Base-by-base conservation (phyloP, 2,888 invertebrate species). In the Cataglyphis rosenhaueri region DNA sequence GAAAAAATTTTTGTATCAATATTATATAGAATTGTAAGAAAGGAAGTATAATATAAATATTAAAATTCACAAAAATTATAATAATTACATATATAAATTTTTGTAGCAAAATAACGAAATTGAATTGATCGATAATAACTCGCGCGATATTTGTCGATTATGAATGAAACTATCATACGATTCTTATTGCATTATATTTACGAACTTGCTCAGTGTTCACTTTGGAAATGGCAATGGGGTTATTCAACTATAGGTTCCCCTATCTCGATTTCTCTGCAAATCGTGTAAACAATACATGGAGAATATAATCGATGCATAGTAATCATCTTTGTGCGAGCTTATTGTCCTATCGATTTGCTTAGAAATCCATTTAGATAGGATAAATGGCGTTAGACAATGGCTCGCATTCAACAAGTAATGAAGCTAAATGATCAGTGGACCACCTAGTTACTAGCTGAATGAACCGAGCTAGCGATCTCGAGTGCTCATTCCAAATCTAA, bases 371-470 rank as follows among this genome's bases (percentile, higher is more conserved):
- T 91, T 91, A 91, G 88, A 10, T 85, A 86, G 88, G 83, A 82
- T 89, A 89, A 91, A 85, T 88, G 85, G 82, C 85, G 85, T 85
- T 85, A 86, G 88, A 91, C 89, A 91, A 91, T 91, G 84, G 87
- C n/a, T 85, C 68, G 84, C 88, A 90, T 91, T 91, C 91, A 91
- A 91, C 91, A 91, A 91, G 91, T 91, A 91, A 91, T 87, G 90
- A 88, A 90, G 87, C 89, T 78, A 75, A 70, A 75, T 81, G 90
- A 91, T 91, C 85, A 86, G 83, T 83, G 88, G 85, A 83, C 85
- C 84, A 65, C 52, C 73, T 62, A 74, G 81, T 79, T 85, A 82
- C 78, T 44, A 73, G 70, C 75, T 65, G 83, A 81, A 85, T 86
- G 84, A 75, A 84, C 76, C 48, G 38, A 82, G 74, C 61, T 73